phyloP scores from a whole-genome alignment of 2,113 vertebrate species.

The Proteles cristata region DNA sequence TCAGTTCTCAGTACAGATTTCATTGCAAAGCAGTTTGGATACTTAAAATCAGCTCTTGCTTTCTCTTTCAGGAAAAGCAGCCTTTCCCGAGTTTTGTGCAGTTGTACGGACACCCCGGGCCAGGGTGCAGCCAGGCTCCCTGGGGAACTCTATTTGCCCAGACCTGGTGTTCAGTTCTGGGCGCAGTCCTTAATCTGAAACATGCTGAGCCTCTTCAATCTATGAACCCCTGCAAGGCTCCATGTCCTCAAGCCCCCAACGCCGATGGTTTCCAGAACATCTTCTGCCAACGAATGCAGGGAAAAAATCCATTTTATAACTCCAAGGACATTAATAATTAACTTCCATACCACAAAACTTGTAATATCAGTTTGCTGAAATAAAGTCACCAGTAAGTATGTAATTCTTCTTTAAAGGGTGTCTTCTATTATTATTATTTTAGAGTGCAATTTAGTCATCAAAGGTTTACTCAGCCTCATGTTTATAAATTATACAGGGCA shows the following conservation, averaged over 20 bases:
- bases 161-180: rapidly evolving
- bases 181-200: neutral
- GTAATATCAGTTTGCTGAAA: conserved; percentile 85
- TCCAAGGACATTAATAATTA: conserved; percentile 85
- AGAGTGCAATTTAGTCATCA: conserved; percentile 83
- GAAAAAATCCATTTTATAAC: conserved; percentile 66
- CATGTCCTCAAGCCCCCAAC: neutral
- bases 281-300: conserved; percentile 58
- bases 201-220: neutral
- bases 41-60: conserved; percentile 5
- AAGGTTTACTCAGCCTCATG: conserved; percentile 80
- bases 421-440: conserved; percentile 84
- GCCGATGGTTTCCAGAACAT: neutral
- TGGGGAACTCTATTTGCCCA: neutral
- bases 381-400: conserved; percentile 81
- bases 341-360: conserved; percentile 80
- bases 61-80: neutral
- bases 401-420: conserved; percentile 84
- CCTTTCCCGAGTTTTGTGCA: neutral
- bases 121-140: neutral
- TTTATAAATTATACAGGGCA: conserved; percentile 83
- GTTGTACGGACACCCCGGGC: neutral
- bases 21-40: neutral
- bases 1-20: neutral
- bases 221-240: neutral